These are phyloP conservation scores for Lipotes vexillifer DNA, from an alignment of 2,113 vertebrate genomes.

Conservation along the genomic window DNA sequence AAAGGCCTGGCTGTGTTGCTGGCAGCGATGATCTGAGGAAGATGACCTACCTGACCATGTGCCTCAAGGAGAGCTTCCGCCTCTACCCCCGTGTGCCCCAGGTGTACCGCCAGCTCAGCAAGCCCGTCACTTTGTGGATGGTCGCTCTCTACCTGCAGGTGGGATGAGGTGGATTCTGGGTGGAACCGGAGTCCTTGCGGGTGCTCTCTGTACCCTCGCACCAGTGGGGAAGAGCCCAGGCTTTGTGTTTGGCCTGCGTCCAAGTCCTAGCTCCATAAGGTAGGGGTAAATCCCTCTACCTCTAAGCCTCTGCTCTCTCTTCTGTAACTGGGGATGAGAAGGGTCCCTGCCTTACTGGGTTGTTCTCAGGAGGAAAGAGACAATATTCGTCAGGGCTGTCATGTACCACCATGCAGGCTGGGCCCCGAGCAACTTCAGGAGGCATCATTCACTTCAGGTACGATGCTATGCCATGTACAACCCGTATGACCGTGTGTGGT, in stretches of 20 bases:
- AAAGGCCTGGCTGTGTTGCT: not conserved
- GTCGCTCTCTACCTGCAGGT: conserved; percentile 85
- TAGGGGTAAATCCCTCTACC: not conserved
- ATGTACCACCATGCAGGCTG: not conserved
- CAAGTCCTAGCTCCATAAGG: not conserved
- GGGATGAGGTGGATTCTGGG: not conserved
- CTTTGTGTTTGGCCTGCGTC: not conserved
- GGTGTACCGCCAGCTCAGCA: conserved; percentile 77
- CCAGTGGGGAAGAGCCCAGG: not conserved
- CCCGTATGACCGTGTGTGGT: not conserved
- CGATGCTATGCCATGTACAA: not conserved
- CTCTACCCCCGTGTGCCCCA: conserved; percentile 86
- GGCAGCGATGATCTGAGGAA: conserved; percentile 86
- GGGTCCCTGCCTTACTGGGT: not conserved
- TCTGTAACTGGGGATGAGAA: not conserved
- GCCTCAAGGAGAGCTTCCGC: conserved; percentile 88
- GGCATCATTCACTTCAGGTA: not conserved
- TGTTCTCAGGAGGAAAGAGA: not conserved
- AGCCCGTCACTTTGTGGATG: conserved; percentile 88
- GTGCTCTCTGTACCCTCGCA: not conserved
- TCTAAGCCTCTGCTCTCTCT: not conserved
- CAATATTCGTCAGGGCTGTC: not conserved
- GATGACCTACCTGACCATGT: conserved; percentile 90
- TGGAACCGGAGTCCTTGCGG: not conserved
- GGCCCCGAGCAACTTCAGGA: not conserved